phyloP scores from a whole-genome alignment of 2,888 invertebrate genomes.

The Heliothis peltigera region DNA sequence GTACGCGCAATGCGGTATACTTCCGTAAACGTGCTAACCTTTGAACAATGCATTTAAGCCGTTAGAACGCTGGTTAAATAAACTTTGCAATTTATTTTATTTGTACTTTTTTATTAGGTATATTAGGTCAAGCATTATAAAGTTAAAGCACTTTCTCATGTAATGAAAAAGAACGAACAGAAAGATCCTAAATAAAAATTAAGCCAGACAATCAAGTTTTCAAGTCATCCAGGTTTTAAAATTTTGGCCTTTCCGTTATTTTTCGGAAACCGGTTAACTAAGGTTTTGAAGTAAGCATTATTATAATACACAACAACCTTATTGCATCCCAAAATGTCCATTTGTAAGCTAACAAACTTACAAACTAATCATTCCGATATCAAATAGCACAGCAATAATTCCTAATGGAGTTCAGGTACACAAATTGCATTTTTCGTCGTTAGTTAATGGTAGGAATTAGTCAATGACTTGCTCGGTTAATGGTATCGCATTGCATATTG shows the following conservation, averaged over 20 bases:
- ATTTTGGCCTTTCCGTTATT: too few relatives aligned
- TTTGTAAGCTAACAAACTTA: too few relatives aligned
- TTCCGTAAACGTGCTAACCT: slow-evolving; percentile 29
- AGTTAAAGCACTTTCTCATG: too few relatives aligned
- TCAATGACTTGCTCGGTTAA: slow-evolving; percentile 14
- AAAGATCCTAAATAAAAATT: too few relatives aligned
- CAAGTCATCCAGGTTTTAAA: too few relatives aligned
- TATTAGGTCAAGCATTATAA: neutral
- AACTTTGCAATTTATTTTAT: neutral
- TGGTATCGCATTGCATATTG: slow-evolving; percentile 26
- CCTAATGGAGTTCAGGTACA: slow-evolving; percentile 16
- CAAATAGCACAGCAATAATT: slow-evolving; percentile 13
- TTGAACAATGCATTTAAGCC: slow-evolving; percentile 34
- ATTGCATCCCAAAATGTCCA: too few relatives aligned
- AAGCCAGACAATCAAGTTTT: too few relatives aligned
- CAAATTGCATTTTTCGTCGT: slow-evolving; percentile 21
- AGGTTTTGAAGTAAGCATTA: neutral
- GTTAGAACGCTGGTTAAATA: neutral
- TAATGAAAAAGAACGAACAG: too few relatives aligned
- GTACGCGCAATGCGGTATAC: slow-evolving; percentile 60
- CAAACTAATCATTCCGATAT: neutral
- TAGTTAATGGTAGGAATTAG: slow-evolving; percentile 34
- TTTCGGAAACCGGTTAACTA: neutral
- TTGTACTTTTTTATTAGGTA: neutral
- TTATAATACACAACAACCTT: too few relatives aligned